These are phyloP conservation scores for Mesembrinibis cayennensis DNA, from an alignment of 2,113 vertebrate species.

Conservation along the genomic window DNA sequence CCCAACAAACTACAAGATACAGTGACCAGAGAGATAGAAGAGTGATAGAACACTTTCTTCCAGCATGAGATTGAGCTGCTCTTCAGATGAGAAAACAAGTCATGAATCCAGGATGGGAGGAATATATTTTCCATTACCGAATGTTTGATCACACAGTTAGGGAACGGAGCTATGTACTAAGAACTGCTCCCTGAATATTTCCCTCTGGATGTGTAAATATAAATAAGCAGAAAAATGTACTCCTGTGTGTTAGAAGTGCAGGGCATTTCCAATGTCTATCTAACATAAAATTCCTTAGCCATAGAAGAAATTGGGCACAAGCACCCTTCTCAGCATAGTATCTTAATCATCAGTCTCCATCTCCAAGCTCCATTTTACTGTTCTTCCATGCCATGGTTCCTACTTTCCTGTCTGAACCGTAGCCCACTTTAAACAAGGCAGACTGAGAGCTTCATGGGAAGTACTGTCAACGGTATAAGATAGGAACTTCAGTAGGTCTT, in stretches of 20 bases:
- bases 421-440: neutral
- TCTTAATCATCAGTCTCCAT: neutral
- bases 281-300: neutral
- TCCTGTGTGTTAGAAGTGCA: neutral
- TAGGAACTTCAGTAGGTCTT: neutral
- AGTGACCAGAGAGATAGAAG: accelerated
- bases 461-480: neutral
- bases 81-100: neutral
- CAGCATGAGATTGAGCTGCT: neutral
- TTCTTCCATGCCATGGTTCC: neutral
- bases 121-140: neutral
- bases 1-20: accelerated
- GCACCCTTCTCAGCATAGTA: neutral
- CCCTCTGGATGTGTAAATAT: neutral
- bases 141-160: neutral
- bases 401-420: neutral
- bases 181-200: neutral
- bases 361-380: accelerated
- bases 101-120: neutral
- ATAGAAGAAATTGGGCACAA: neutral
- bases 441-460: neutral
- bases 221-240: neutral
- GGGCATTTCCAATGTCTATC: neutral
- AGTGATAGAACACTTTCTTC: neutral
- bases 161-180: too few species aligned